These are phyloP conservation scores for Aphelinus certus DNA, from an alignment of 1,140 invertebrate species.

Conservation along the genomic window DNA sequence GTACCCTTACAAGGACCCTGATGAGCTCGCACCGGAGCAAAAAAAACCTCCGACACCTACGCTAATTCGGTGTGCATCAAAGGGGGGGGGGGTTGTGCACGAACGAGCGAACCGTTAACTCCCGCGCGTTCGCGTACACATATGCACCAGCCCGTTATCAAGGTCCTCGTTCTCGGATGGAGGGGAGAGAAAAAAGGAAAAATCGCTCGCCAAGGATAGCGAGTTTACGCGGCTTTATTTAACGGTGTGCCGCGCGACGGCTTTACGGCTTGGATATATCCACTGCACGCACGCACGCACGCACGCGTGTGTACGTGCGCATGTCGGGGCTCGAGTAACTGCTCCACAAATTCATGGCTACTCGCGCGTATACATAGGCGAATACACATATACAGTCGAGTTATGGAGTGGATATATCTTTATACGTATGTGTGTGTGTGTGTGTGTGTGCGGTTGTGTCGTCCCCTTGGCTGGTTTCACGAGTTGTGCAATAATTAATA, in stretches of 20 bases:
- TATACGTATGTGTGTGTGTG: too few relatives aligned
- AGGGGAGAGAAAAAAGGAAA: constrained; percentile 29
- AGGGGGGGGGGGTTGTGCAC: too few relatives aligned
- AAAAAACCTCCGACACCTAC: constrained; percentile 25
- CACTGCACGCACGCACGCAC: too few relatives aligned
- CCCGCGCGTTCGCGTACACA: background rate
- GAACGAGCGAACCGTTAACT: constrained; percentile 52
- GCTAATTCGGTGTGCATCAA: constrained; percentile 46
- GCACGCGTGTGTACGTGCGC: too few relatives aligned
- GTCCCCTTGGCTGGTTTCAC: too few relatives aligned
- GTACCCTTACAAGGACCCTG: background rate
- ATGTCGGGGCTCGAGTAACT: background rate
- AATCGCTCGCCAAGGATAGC: constrained; percentile 50
- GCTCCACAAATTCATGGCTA: background rate
- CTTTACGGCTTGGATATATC: too few relatives aligned
- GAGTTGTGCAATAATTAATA: background rate
- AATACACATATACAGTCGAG: background rate
- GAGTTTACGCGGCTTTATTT: constrained; percentile 27
- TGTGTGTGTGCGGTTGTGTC: too few relatives aligned
- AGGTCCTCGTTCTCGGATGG: constrained; percentile 48
- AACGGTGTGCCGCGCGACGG: background rate
- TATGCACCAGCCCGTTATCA: constrained; percentile 43
- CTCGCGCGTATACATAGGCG: background rate
- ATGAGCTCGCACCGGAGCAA: background rate
- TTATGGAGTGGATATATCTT: too few relatives aligned